These are phyloP conservation scores for Andrena camellia DNA, from an alignment of 2,888 invertebrate species.

Conservation along the genomic window DNA sequence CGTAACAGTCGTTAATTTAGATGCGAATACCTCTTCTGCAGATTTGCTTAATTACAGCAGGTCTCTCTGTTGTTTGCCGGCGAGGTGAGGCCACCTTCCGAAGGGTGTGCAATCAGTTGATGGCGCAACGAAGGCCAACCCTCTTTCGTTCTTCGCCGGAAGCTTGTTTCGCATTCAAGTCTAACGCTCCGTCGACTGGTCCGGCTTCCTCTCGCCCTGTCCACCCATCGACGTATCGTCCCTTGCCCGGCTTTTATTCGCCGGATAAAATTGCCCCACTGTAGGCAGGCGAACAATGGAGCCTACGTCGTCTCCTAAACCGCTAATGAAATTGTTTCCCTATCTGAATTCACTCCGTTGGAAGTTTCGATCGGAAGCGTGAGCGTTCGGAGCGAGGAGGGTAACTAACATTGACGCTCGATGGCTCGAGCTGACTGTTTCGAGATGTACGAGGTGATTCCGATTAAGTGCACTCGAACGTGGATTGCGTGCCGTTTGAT, in stretches of 20 bases:
- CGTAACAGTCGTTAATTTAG: not conserved
- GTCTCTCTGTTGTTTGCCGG: slow-evolving; percentile 7
- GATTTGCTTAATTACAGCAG: slow-evolving; percentile 69
- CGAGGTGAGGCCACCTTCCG: slow-evolving; percentile 21
- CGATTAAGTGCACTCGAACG: slow-evolving; percentile 50
- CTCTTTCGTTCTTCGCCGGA: slow-evolving; percentile 22
- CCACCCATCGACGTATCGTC: slow-evolving; percentile 23
- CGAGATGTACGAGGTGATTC: slow-evolving; percentile 40
- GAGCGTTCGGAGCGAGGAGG: slow-evolving; percentile 22
- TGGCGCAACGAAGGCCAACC: slow-evolving; percentile 41
- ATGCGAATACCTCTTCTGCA: slow-evolving; percentile 48
- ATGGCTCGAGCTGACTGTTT: slow-evolving; percentile 37
- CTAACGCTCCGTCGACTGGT: slow-evolving; percentile 22
- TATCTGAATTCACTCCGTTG: slow-evolving; percentile 56
- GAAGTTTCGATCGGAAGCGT: not conserved
- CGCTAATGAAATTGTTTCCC: slow-evolving; percentile 76
- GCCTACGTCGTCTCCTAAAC: slow-evolving; percentile 31
- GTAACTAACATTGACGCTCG: slow-evolving; percentile 58
- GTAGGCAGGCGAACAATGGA: slow-evolving; percentile 60
- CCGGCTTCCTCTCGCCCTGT: not conserved
- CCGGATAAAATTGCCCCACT: slow-evolving; percentile 59
- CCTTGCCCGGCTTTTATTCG: slow-evolving; percentile 36
- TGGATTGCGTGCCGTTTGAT: slow-evolving; percentile 45
- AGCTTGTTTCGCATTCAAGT: slow-evolving; percentile 58
- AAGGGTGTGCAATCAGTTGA: slow-evolving; percentile 71